Conservation (phyloP, 2,888 invertebrate genomes). For the Macrosiphum euphorbiae region DNA sequence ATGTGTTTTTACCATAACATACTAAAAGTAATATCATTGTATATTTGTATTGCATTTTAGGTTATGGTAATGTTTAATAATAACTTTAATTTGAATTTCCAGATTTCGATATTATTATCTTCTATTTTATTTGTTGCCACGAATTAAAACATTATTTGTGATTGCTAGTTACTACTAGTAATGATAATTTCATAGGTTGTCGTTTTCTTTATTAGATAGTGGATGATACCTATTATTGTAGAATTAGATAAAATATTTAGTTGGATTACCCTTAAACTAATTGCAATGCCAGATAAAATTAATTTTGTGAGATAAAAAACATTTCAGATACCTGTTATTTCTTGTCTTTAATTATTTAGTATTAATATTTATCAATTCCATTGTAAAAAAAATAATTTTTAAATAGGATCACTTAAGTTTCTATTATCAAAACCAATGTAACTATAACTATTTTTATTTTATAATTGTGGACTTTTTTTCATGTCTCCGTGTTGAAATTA, state of each 20-base stretch:
- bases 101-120: background rate
- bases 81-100: background rate
- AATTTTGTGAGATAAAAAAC: background rate
- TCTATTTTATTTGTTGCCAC: background rate
- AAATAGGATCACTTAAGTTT: background rate
- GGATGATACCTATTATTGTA: background rate
- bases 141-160: background rate
- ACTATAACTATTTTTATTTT: background rate
- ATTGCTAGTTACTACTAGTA: too few species aligned
- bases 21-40: background rate
- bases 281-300: background rate
- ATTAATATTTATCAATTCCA: background rate
- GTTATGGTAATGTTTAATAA: background rate
- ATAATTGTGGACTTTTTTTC: background rate
- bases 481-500: background rate
- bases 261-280: background rate
- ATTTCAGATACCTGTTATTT: background rate
- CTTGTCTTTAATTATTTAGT: background rate
- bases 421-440: background rate
- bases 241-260: background rate
- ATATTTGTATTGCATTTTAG: background rate
- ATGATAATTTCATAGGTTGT: background rate
- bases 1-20: background rate
- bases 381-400: background rate
- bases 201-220: background rate